phyloP scores from a whole-genome alignment of 2,113 vertebrate genomes.

The Microcebus tavaratra region DNA sequence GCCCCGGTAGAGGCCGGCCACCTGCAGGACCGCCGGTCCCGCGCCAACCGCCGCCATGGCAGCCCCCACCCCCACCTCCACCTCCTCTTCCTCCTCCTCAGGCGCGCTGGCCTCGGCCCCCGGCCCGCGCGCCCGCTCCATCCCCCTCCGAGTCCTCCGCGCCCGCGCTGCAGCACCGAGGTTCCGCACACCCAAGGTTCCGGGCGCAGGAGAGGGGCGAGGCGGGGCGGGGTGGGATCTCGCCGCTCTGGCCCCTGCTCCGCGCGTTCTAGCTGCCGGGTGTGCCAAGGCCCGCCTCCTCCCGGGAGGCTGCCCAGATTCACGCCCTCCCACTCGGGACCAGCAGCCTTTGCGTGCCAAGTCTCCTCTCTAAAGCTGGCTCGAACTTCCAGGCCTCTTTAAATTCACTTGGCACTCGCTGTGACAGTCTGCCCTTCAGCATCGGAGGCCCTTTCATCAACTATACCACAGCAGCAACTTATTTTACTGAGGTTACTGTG shows the following conservation, averaged over 20 bases:
- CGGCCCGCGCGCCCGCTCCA: slow-evolving; percentile 23
- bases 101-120: neutral
- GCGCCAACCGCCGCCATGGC: slow-evolving; percentile 34
- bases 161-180: neutral
- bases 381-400: neutral
- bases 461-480: neutral
- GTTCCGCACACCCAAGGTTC: slow-evolving; percentile 69
- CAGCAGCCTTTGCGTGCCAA: slow-evolving; percentile 24
- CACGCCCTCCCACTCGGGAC: neutral
- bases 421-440: neutral
- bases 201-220: neutral
- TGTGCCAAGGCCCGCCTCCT: neutral
- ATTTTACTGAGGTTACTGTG: neutral
- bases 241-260: neutral
- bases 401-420: neutral
- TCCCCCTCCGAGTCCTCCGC: slow-evolving; percentile 50
- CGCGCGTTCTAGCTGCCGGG: rapidly evolving
- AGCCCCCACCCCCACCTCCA: neutral
- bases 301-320: neutral
- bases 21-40: slow-evolving; percentile 81
- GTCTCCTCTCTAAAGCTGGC: neutral
- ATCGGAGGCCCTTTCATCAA: neutral
- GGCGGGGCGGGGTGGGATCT: neutral
- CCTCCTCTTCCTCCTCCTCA: neutral
- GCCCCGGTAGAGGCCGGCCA: slow-evolving; percentile 88